Conservation (phyloP, 92 coral and sea anemone genomes). For the Scolanthus callimorphus region DNA sequence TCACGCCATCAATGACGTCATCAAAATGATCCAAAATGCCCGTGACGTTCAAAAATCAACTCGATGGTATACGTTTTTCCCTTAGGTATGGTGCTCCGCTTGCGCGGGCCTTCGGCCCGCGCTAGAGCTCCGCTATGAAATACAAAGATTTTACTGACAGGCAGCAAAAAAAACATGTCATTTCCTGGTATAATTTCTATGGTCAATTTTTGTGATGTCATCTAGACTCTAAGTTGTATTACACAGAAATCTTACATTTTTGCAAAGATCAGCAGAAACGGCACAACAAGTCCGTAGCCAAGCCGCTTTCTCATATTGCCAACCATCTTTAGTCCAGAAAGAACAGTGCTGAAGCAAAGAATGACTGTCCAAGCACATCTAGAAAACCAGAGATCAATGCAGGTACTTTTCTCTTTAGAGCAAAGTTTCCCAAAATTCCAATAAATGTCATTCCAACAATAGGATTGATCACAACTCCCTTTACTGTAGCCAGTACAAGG, state of each 20-base stretch:
- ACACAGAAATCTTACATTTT: conserved; percentile 94
- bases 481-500: conserved; percentile 45
- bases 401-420: conserved; percentile 52
- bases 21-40: too few species aligned
- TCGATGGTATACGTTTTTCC: too few species aligned
- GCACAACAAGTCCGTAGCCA: conserved; percentile 70
- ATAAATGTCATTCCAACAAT: conserved; percentile 75
- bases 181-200: too few species aligned
- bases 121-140: too few species aligned
- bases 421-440: conserved; percentile 66
- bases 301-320: conserved; percentile 75
- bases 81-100: too few species aligned
- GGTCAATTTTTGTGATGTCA: too few species aligned
- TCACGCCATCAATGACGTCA: too few species aligned
- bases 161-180: too few species aligned
- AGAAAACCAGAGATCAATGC: conserved; percentile 38
- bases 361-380: conserved; percentile 62
- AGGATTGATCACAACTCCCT: conserved; percentile 63
- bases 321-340: conserved; percentile 87
- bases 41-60: too few species aligned
- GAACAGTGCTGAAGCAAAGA: conserved; percentile 81
- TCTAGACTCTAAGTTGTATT: too few species aligned
- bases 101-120: too few species aligned
- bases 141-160: too few species aligned
- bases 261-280: conserved; percentile 64